Evolutionary conservation across 2,888 invertebrate genomes (phyloP), one percentile per base, ranked within the genome.

Genomic region (Apamea sordens): DNA sequence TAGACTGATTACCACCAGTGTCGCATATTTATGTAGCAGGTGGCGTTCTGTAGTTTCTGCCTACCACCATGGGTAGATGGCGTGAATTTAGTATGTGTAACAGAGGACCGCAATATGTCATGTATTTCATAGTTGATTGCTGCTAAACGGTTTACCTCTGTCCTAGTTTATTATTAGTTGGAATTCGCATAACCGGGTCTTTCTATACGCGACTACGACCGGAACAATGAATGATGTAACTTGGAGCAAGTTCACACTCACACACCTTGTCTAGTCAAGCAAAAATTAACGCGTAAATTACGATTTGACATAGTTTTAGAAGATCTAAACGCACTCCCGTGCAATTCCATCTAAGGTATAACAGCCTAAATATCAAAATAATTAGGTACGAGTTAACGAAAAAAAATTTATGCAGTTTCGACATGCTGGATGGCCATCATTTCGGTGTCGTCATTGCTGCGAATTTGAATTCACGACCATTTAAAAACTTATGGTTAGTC

Each of bases 141-240:
- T 50, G 21, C 36, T 21, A 79, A 59, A 24, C 21, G 3, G 24
- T 61, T 59, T 82, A n/a, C 59, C n/a, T 71, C 44, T 75, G 85
- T 67, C 75, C 80, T 64, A 79, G 44, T 76, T 84, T 44, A 44
- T 41, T 50, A 84, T 53, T 74, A 65, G 85, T 69, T 68, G 85
- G 28, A 77, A 83, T 86, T 71, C 72, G 44, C 59, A 67, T 8
- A 79, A 73, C 72, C 73, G 41, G 72, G 56, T 36, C 63, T 56
- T 64, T 44, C 32, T 63, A 82, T 32, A 50, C n/a, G 65, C 61
- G 24, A 69, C n/a, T n/a, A 10, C 21, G 44, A 74, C 67, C 74
- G 65, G 73, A 76, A 56, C 36, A 67, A 73, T 73, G 63, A 18
- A 78, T 85, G 41, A 78, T 56, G 68, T 85, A 81, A 72, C 63